A percentile compares a stretch with the other conserved stretches of the same genome.
Evolutionary conservation across 1,140 invertebrate species (phyloP).

Genomic region (Anagrus nilaparvatae): DNA sequence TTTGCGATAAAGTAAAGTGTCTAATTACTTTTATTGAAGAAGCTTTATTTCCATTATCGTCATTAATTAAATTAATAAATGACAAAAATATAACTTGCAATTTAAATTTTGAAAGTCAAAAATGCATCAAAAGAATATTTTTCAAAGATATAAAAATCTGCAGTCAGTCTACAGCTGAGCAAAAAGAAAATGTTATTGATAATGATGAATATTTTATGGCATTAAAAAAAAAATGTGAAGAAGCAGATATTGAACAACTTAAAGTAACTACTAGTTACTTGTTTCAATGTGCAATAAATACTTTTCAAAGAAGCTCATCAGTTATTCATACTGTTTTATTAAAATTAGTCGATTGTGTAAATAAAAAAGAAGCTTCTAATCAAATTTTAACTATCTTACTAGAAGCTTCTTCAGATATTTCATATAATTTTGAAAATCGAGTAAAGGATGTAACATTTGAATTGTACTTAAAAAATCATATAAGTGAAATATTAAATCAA

Average conservation of each 20-base stretch:
- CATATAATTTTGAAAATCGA: constrained; percentile 28
- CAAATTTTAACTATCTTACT: constrained; percentile 19
- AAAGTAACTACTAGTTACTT: constrained; percentile 17
- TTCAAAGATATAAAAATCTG: constrained; percentile 13
- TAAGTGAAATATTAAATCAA: constrained; percentile 21
- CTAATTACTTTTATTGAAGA: constrained; percentile 19
- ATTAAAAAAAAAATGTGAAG: constrained; percentile 15
- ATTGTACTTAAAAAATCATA: constrained; percentile 24
- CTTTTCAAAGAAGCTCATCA: constrained; percentile 13
- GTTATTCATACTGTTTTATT: constrained; percentile 27
- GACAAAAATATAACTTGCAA: constrained; percentile 15
- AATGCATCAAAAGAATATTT: constrained; percentile 25
- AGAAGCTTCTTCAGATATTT: constrained; percentile 18
- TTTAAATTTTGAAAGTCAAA: constrained; percentile 19
- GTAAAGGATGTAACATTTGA: constrained; percentile 22
- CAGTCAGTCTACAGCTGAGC: constrained; percentile 6
- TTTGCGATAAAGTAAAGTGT: constrained; percentile 16
- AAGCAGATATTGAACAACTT: constrained; percentile 12
- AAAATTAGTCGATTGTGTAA: constrained; percentile 22
- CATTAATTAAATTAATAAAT: constrained; percentile 15
- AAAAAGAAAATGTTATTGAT: constrained; percentile 9
- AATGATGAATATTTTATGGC: constrained; percentile 16
- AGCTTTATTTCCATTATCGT: constrained; percentile 23
- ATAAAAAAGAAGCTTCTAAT: constrained; percentile 16
- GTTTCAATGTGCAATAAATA: constrained; percentile 17